Percentiles rank a stretch among this genome's conserved stretches.
These are phyloP conservation scores for Leucosticte australis DNA, from an alignment of 2,113 vertebrate species.

Conservation along the genomic window DNA sequence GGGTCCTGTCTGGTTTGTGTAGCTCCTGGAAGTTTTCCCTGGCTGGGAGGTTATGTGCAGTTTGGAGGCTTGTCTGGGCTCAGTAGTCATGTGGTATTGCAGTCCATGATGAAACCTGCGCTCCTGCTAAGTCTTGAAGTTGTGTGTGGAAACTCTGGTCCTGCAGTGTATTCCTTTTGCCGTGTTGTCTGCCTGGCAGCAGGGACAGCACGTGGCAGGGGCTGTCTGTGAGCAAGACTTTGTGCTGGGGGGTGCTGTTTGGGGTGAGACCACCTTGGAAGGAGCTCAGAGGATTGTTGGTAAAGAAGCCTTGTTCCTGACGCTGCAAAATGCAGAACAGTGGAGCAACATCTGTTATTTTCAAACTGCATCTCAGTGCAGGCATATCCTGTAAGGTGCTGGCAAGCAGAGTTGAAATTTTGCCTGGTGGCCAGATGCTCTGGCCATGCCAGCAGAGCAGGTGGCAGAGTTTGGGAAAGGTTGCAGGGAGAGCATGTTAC, in stretches of 20 bases:
- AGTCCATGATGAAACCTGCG: not conserved
- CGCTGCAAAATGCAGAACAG: not conserved
- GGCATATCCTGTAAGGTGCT: not conserved
- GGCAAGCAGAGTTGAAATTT: not conserved
- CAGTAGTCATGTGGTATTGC: not conserved
- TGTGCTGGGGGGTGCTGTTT: not conserved
- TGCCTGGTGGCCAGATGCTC: not conserved
- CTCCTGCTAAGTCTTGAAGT: not conserved
- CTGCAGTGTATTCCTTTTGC: not conserved
- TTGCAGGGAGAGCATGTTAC: not conserved
- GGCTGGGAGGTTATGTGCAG: not conserved
- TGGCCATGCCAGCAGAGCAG: not conserved
- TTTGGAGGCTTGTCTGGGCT: not conserved
- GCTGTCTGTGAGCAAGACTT: not conserved
- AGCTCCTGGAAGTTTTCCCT: not conserved
- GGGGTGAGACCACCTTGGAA: not conserved
- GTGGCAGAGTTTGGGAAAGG: slow-evolving; percentile 8
- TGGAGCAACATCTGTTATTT: slow-evolving; percentile 7
- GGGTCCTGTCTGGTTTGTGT: not conserved
- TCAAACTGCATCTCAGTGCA: not conserved
- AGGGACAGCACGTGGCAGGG: not conserved
- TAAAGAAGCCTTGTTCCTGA: slow-evolving; percentile 1
- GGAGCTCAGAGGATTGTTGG: not conserved
- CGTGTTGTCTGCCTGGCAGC: not conserved
- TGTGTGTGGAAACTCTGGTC: not conserved